These are phyloP conservation scores for Cydia pomonella DNA, from an alignment of 1,140 invertebrate genomes.

Conservation along the genomic window DNA sequence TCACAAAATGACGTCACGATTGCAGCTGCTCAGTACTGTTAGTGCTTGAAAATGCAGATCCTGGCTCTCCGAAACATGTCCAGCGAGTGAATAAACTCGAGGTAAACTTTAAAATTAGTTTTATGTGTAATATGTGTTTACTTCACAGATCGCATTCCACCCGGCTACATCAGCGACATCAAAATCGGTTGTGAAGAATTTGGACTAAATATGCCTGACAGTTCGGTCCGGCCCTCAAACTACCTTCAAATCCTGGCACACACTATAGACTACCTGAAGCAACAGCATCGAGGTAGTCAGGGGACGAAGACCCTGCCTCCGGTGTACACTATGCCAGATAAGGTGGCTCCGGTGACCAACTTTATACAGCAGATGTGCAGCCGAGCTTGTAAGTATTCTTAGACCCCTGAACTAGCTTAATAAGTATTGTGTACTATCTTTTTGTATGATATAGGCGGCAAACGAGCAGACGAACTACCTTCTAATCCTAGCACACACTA, in stretches of 20 bases:
- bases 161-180: slow-evolving; percentile 80
- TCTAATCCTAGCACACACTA: slow-evolving; percentile 59
- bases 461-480: slow-evolving; percentile 67
- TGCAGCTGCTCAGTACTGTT: too few species aligned
- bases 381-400: slow-evolving; percentile 53
- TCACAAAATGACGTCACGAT: too few species aligned
- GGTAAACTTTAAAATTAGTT: too few species aligned
- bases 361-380: slow-evolving; percentile 71
- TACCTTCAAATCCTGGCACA: slow-evolving; percentile 65
- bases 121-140: not conserved
- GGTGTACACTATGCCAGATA: slow-evolving; percentile 77
- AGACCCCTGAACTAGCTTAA: too few species aligned
- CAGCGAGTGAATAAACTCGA: too few species aligned
- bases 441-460: too few species aligned
- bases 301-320: slow-evolving; percentile 60
- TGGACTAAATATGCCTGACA: slow-evolving; percentile 77
- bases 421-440: too few species aligned
- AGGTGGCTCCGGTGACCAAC: slow-evolving; percentile 56
- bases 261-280: slow-evolving; percentile 66
- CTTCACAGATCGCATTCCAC: slow-evolving; percentile 64
- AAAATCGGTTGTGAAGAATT: slow-evolving; percentile 70
- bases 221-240: slow-evolving; percentile 44
- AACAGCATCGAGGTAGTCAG: slow-evolving; percentile 52
- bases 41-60: too few species aligned
- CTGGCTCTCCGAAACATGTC: too few species aligned